Percentiles rank a stretch among this genome's conserved stretches.
Conservation (phyloP, 2,113 vertebrate genomes). For the Tauraco erythrolophus region DNA sequence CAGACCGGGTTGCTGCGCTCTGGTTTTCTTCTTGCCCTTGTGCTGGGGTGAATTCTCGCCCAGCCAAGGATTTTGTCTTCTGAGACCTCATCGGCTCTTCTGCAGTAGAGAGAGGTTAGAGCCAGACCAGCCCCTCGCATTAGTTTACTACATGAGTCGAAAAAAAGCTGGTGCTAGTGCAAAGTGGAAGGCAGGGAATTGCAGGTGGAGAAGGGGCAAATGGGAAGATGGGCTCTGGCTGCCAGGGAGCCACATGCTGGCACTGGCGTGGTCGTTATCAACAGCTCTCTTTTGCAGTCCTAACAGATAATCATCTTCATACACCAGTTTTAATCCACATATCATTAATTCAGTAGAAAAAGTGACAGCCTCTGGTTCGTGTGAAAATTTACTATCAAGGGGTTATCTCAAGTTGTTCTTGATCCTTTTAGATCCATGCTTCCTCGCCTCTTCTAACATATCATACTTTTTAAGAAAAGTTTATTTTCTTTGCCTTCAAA, state of each 20-base stretch:
- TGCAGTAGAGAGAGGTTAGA: background rate
- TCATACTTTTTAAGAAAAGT: background rate
- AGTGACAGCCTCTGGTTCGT: background rate
- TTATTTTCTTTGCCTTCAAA: conserved; percentile 10
- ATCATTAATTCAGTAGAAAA: conserved; percentile 9
- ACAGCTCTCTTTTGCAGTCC: background rate
- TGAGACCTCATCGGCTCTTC: background rate
- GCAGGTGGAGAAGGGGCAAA: background rate
- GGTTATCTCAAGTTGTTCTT: background rate
- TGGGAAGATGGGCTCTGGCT: background rate
- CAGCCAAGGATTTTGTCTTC: background rate
- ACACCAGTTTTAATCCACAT: background rate
- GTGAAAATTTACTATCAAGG: background rate
- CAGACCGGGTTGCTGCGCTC: background rate
- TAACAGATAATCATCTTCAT: background rate
- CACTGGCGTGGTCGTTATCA: accelerated
- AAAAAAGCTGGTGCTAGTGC: background rate
- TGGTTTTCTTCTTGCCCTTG: background rate
- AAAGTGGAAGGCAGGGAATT: background rate
- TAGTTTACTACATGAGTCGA: accelerated
- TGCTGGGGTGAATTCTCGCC: accelerated
- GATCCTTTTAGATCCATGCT: background rate
- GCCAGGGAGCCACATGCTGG: background rate
- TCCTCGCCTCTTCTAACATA: background rate
- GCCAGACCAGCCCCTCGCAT: background rate